Base-by-base conservation (phyloP, 2,888 invertebrate species). In the Scaptomyza tumidula region DNA sequence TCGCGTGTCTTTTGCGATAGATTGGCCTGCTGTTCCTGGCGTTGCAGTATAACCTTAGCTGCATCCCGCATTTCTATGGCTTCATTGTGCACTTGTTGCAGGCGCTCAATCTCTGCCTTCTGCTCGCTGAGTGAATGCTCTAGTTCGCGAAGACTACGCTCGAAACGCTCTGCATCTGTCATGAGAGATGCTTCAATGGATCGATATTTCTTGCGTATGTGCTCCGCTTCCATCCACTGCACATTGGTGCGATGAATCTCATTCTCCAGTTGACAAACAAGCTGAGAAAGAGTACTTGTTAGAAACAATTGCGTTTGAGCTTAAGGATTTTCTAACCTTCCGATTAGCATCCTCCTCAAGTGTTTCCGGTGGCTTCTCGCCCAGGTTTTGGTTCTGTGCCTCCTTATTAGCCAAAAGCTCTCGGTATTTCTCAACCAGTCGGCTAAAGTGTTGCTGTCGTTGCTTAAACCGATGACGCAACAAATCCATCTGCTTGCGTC, bases 201-300 rank as follows among this genome's bases (percentile, higher is more conserved):
- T 39, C 93, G 92, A 88, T 97, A 97, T 90, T 96, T 96, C 89
- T 95, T 95, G 75, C 95, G 95, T 7, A 97, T 95, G 74, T 96
- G 94, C 80, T 95, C 95, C 0, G 96, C 96, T 91, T 97, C 97
- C 88, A 96, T 95, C 93, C 96, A 95, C 92, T 97, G 96, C 35
- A 97, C 95, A 58, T 96, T 94, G 0, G 96, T 94, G 67, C 95
- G 95, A 88, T 97, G 96, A 65, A 97, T 95, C 90, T 95, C 95
- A 89, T 97, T 97, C 91, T 97, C 97, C 75, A 97, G 91, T 78
- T 95, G 95, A 6, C 95, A 94, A 0, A 94, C 94, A 27, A 94
- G 93, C 95, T 95, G 89, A 0, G 5, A 3, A 31, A 10, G 3
- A 10, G 33, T 10, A 3, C 10, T 6, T 33, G 10, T 10, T 29